Conservation (phyloP, 2,888 invertebrate genomes). For the Drosophila recens region DNA sequence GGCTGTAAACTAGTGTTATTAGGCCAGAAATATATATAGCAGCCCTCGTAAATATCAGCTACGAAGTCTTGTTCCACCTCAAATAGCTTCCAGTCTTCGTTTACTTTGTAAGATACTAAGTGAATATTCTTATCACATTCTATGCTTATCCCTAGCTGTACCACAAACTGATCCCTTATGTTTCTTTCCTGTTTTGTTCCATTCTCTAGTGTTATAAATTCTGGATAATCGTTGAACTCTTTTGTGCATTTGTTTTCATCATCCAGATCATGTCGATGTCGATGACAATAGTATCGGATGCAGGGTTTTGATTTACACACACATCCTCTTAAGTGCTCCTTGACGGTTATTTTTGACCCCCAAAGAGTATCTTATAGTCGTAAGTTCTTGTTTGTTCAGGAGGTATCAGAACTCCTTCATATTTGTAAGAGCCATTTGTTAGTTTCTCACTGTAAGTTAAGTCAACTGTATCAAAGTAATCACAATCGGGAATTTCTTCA, state of each 20-base stretch:
- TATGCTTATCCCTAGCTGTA: not conserved
- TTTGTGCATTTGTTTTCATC: not conserved
- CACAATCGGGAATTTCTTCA: too few species aligned
- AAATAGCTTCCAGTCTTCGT: not conserved
- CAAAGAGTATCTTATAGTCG: constrained; percentile 1
- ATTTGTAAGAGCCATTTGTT: too few species aligned
- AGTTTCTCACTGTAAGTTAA: too few species aligned
- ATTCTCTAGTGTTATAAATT: not conserved
- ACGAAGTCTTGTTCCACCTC: not conserved
- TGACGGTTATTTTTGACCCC: not conserved
- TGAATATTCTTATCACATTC: not conserved
- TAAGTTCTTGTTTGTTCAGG: not conserved
- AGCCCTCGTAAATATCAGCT: not conserved
- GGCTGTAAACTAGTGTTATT: too few species aligned
- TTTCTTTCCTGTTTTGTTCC: not conserved
- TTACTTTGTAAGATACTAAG: not conserved
- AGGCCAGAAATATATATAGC: too few species aligned
- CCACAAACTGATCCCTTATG: not conserved
- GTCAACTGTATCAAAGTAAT: too few species aligned
- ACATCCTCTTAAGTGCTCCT: not conserved
- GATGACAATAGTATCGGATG: constrained; percentile 1
- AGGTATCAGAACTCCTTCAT: not conserved
- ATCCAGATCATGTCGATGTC: not conserved
- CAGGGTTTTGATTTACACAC: constrained; percentile 3
- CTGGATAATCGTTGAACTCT: not conserved